Conservation (phyloP, 37 sponge, comb jelly and placozoan genomes). For the Spongia lamella region DNA sequence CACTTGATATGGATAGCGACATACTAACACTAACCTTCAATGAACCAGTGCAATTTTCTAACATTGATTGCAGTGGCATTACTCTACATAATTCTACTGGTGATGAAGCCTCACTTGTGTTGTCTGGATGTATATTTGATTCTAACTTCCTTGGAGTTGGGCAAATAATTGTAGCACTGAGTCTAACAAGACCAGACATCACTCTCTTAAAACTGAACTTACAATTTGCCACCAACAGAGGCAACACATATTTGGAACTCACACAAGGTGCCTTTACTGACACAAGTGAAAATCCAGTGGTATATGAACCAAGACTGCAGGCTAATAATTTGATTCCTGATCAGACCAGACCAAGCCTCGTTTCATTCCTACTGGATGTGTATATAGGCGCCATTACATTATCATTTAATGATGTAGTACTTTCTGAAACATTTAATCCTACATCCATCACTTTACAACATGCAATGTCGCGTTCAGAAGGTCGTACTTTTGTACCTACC, state of each 20-base stretch:
- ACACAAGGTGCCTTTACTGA: constrained; percentile 48
- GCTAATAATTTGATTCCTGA: constrained; percentile 60
- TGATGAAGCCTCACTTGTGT: constrained; percentile 14
- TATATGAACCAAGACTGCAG: neutral
- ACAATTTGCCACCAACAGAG: constrained; percentile 44
- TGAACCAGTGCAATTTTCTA: constrained; percentile 66
- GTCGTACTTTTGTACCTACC: constrained; percentile 62
- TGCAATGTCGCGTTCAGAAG: constrained; percentile 18
- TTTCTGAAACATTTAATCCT: constrained; percentile 64
- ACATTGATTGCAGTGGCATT: constrained; percentile 61
- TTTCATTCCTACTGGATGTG: constrained; percentile 75
- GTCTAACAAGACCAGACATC: constrained; percentile 54
- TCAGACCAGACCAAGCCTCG: constrained; percentile 64
- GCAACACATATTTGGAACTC: constrained; percentile 68
- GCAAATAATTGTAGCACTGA: constrained; percentile 38
- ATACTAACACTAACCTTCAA: constrained; percentile 75
- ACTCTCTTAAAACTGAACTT: constrained; percentile 59
- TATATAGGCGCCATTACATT: constrained; percentile 64
- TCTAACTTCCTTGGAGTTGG: constrained; percentile 31
- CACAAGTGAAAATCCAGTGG: constrained; percentile 42
- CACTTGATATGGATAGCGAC: constrained; percentile 77
- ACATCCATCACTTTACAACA: constrained; percentile 84
- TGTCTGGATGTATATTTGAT: constrained; percentile 63
- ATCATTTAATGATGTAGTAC: constrained; percentile 88
- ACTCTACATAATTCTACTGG: constrained; percentile 49